Conservation (phyloP, 2,113 vertebrate species). For the Odontophorus gujanensis region DNA sequence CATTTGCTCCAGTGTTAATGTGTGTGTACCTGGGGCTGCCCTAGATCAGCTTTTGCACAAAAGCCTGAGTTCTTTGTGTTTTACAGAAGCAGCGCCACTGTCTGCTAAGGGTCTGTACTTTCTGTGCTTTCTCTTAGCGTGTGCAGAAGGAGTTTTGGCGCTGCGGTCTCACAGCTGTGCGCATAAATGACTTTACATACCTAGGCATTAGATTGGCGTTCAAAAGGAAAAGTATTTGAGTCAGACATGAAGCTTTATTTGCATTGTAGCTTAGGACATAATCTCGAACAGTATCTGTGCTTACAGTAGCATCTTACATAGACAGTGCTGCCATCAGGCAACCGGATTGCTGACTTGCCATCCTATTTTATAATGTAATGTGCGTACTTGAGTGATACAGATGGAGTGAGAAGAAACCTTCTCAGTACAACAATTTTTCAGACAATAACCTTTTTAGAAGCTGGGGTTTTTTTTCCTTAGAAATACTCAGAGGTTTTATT, state of each 20-base stretch:
- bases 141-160: not conserved
- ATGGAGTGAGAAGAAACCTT: constrained; percentile 20
- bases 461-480: not conserved
- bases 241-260: not conserved
- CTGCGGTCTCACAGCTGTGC: not conserved
- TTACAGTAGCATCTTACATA: not conserved
- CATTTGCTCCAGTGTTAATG: not conserved
- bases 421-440: constrained; percentile 27
- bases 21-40: not conserved
- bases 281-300: not conserved
- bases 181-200: not conserved
- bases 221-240: not conserved
- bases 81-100: rapidly evolving
- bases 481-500: constrained; percentile 48
- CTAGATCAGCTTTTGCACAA: not conserved
- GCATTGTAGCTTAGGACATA: not conserved
- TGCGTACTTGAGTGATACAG: not conserved
- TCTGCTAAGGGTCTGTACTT: not conserved
- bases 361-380: constrained; percentile 1
- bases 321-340: not conserved
- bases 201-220: not conserved
- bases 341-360: not conserved
- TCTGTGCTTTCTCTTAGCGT: not conserved
- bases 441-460: constrained; percentile 11
- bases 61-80: not conserved